Evolutionary conservation across 1,140 invertebrate species (phyloP), one percentile per base, ranked within the genome.

Genomic region (Brachionus koreanus): DNA sequence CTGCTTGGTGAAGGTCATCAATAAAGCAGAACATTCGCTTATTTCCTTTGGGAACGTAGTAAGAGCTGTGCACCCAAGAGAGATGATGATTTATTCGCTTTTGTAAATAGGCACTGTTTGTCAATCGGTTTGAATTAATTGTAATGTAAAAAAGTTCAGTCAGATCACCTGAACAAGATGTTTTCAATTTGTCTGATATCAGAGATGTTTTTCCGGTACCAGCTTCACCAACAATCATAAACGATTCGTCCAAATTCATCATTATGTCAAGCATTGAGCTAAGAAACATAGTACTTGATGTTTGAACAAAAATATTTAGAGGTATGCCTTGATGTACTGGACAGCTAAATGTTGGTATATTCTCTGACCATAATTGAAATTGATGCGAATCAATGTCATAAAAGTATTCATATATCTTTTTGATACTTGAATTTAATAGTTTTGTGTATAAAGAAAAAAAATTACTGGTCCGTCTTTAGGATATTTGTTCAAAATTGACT

Each of bases 171-270:
- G 86, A 87, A 81, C 87, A 88, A 2, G 88, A 86, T 19, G 87
- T 87, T 35, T 86, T 83, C n/a, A 89, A 86, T 43, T 87, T 83
- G 37, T 89, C 88, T 72, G 85, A 86, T 2, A 88, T 84, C 25
- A 89, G 86, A 7, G 87, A 85, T 5, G 86, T 86, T 77, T 89
- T 89, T 16, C 88, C 88, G 85, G 87, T 87, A 25, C 88, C 88
- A 72, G 86, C 85, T 72, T 86, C 86, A 6, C 88, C 88, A 19
- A 89, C 86, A 29, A 89, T 81, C 84, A 89, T 85, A 29, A 88
- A 86, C 16, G 87, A 86, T 46, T 85, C 85, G 5, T 87, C 85
- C 37, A 85, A 85, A 84, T 88, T 87, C 23, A 86, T 85, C 82
- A 89, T 83, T 23, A 86, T 84, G 33, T 86, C 85, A 5, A 88